Evolutionary conservation across 2,888 invertebrate species (phyloP).

Genomic region (Cosmia pyralina): DNA sequence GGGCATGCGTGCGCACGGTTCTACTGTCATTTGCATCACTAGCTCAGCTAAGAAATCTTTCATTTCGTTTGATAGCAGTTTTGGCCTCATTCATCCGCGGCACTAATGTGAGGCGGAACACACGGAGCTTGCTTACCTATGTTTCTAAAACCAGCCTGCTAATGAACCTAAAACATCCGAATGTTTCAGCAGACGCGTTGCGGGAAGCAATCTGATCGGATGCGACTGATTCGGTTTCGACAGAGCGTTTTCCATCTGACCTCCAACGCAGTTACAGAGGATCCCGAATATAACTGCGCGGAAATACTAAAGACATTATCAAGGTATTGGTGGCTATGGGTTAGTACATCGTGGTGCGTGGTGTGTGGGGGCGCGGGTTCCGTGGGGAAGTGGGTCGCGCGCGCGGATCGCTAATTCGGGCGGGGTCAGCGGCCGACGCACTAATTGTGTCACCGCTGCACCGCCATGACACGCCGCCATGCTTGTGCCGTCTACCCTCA

Average conservation of each 20-base stretch:
- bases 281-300: constrained; percentile 40
- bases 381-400: constrained; percentile 65
- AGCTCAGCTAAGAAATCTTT: constrained; percentile 39
- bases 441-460: constrained; percentile 77
- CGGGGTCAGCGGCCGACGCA: constrained; percentile 80
- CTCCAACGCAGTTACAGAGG: constrained; percentile 24
- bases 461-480: constrained; percentile 39
- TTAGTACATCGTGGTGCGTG: constrained; percentile 14
- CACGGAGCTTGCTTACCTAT: constrained; percentile 45
- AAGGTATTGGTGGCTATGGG: constrained; percentile 19
- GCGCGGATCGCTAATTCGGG: constrained; percentile 81
- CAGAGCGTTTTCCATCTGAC: constrained; percentile 28
- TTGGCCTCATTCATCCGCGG: constrained; percentile 41
- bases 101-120: constrained; percentile 29
- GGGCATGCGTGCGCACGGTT: constrained; percentile 45
- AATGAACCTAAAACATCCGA: constrained; percentile 27
- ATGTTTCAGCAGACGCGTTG: constrained; percentile 2
- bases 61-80: constrained; percentile 42
- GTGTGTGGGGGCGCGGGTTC: constrained; percentile 38
- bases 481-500: constrained; percentile 28
- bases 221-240: constrained; percentile 11
- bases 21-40: constrained; percentile 33
- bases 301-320: constrained; percentile 37
- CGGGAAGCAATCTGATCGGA: constrained; percentile 10
- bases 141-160: constrained; percentile 32